Base-by-base conservation (phyloP, 2,797 vertebrate genomes). In the Aldrovandia affinis region DNA sequence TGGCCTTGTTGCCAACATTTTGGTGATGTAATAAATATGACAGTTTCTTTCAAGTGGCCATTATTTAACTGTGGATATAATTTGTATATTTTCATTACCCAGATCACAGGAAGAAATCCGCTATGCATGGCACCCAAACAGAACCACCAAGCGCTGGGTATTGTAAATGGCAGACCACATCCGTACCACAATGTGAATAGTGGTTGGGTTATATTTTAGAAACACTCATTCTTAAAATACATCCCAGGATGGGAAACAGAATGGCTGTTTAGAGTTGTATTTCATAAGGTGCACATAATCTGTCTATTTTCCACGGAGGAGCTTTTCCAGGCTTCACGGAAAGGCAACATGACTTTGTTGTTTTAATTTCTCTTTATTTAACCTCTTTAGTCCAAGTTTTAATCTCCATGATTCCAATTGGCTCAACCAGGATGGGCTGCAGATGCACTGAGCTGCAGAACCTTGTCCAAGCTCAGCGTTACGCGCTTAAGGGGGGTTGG, bases 101-200 rank as follows among this genome's bases (percentile, higher is more conserved):
- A 83, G 28, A 65, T 52, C 63, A 81, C 25, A 80, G 18, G 82
- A 70, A 30, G 39, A 39, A 7, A 65, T 39, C 42, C 36, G 52
- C 57, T 25, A 30, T 70, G 50, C 36, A 73, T 77, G 42, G 78
- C 78, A 44, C 78, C 79, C 78, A 85, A 81, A 36, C 36, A 39
- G 9, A 75, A 81, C 79, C 83, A 75, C 59, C 42, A 75, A 84
- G 44, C 75, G 78, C 78, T 22, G 42, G 81, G 70, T 42, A 47
- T 77, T 47, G 44, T 25, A 81, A 28, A 14, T 61, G 57, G 47
- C n/a, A 50, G 70, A 86, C 80, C 85, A 83, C 79, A 86, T 83
- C 85, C 82, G 81, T n/a, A 12, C 42, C n/a, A 55, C 61, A 50
- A 84, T 20, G 9, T 82, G 57, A 36, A 78, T 30, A 84, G 59